Evolutionary conservation across 2,113 vertebrate genomes (phyloP), one percentile per base, ranked within the genome.

Genomic region (Prolemur simus): DNA sequence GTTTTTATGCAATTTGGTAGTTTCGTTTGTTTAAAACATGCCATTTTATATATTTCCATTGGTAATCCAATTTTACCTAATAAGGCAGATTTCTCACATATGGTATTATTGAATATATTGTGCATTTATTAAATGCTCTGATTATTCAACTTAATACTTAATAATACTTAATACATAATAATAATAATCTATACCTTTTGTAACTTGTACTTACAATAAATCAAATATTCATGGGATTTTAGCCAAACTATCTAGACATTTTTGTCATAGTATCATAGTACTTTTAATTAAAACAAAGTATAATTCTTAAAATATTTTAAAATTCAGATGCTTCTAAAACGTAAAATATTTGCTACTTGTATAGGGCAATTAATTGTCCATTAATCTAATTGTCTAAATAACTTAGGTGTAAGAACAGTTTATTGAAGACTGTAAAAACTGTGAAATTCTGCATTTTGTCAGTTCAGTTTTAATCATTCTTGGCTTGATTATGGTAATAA

Each of bases 231-330:
- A 96, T 89, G 47, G 25, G 18, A 91, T 87, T 92, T 95, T 86
- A 96, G 34, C 56, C 71, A 89, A 68, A 15, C 20, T 9, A 56
- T 92, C 14, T 84, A 54, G n/a, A 94, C 32, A 45, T 90, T 96
- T 89, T 93, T 87, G 25, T 94, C 49, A 92, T 42, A 77, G 34
- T 56, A 21, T 94, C 49, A 92, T 42, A 77, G 34, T 56, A 21
- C 15, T 94, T 94, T 95, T 87, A 96, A 87, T 84, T 81, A n/a
- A 94, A 89, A 96, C 13, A 80, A 91, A 84, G 64, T 80, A 18
- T 71, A 9, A 73, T 76, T 78, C 32, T 83, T 34, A 68, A 96
- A 95, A 69, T 89, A 89, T 58, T 95, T 92, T 94, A 39, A 60
- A 91, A 76, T 94, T 78, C 32, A 10, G 32, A 42, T 87, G 58